phyloP scores from a whole-genome alignment of 2,113 vertebrate genomes.

The Melanotaenia duboulayi region DNA sequence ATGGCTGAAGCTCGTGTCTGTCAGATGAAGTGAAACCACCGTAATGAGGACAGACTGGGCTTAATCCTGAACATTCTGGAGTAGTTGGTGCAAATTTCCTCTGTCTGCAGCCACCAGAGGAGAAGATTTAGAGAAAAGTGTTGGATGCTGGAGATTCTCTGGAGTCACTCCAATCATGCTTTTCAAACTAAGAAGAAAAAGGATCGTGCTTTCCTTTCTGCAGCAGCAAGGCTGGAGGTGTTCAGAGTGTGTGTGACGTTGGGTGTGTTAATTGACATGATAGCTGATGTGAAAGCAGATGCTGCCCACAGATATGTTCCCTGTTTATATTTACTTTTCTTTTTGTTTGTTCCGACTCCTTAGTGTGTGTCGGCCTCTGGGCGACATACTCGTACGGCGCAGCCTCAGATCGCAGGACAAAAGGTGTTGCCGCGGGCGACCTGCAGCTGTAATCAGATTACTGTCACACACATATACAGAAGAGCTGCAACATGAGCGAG shows the following conservation, averaged over 20 bases:
- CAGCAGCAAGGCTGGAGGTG: not conserved
- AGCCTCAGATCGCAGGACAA: slow-evolving; percentile 50
- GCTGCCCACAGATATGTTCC: slow-evolving; percentile 51
- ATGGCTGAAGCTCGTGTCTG: no score
- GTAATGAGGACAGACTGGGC: no score
- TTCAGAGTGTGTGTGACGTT: slow-evolving; percentile 8
- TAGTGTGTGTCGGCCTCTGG: slow-evolving; percentile 28
- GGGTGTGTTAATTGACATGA: slow-evolving; percentile 59
- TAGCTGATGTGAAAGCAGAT: slow-evolving; percentile 47
- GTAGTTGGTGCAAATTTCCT: no score
- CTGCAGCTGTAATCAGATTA: slow-evolving; percentile 71
- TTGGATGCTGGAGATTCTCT: no score
- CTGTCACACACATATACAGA: slow-evolving; percentile 56
- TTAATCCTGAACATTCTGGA: no score
- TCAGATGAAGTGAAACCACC: no score
- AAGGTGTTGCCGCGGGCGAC: slow-evolving; percentile 63
- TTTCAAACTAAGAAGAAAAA: no score
- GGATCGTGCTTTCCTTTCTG: no score
- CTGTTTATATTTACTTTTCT: slow-evolving; percentile 62
- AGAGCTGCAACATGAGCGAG: slow-evolving; percentile 30
- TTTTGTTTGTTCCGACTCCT: slow-evolving; percentile 23
- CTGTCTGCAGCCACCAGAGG: no score
- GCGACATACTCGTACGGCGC: slow-evolving; percentile 14
- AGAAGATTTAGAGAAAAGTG: no score
- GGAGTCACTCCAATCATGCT: no score